Evolutionary conservation across 2,113 vertebrate species (phyloP).

Genomic region (Piprites chloris): DNA sequence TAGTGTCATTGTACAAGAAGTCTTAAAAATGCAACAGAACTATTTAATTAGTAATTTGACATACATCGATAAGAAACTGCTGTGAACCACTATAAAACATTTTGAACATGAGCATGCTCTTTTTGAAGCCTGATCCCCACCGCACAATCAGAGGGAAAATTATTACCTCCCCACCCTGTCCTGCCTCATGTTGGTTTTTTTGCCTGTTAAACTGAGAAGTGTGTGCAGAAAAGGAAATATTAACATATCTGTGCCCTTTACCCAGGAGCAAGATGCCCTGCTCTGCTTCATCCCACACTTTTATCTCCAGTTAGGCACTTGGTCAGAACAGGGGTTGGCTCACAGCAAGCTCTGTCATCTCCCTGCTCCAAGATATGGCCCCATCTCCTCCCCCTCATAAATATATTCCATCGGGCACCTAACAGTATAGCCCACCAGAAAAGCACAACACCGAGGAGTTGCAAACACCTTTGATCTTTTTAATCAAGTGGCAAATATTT

Average conservation of each 20-base stretch:
- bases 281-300: not conserved
- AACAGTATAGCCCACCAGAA: not conserved
- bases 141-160: not conserved
- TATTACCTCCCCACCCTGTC: not conserved
- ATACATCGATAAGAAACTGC: not conserved
- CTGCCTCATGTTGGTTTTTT: accelerated
- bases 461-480: not conserved
- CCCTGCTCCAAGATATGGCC: not conserved
- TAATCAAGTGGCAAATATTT: not conserved
- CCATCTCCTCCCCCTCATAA: not conserved
- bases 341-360: not conserved
- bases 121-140: not conserved
- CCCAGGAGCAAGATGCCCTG: conserved; percentile 1
- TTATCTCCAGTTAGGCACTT: not conserved
- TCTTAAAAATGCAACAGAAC: not conserved
- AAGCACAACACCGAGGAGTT: not conserved
- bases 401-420: not conserved
- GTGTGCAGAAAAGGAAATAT: not conserved
- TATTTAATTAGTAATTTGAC: not conserved
- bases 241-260: not conserved
- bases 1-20: not conserved
- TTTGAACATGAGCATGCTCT: not conserved
- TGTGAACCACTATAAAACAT: not conserved
- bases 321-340: not conserved
- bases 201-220: not conserved